Conservation (phyloP, 2,888 invertebrate species). For the Thera britannica region DNA sequence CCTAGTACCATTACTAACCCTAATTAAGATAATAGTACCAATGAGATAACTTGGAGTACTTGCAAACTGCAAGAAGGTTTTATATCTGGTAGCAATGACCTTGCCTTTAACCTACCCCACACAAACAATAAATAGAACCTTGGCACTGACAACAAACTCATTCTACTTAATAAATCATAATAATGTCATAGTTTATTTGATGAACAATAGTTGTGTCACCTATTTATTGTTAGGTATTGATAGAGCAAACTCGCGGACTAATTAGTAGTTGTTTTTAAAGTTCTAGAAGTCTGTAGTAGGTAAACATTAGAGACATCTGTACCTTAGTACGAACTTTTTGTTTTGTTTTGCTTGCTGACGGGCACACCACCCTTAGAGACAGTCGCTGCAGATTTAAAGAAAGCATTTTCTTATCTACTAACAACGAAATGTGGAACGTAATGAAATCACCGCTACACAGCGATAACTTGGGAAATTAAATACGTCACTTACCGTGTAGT, state of each 20-base stretch:
- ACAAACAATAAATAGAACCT: background rate
- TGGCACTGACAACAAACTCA: background rate
- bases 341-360: background rate
- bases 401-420: slow-evolving; percentile 20
- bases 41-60: too few relatives aligned
- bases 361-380: background rate
- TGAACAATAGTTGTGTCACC: too few relatives aligned
- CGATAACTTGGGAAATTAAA: slow-evolving; percentile 33
- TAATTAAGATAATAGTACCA: too few relatives aligned
- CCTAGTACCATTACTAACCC: too few relatives aligned
- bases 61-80: too few relatives aligned
- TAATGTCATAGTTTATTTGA: background rate
- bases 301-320: background rate
- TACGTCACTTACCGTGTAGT: slow-evolving; percentile 96
- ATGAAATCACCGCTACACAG: slow-evolving; percentile 31
- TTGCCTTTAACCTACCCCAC: background rate
- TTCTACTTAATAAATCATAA: background rate
- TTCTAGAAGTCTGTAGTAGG: background rate
- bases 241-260: background rate
- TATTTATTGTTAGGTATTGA: background rate
- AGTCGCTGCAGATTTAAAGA: slow-evolving; percentile 6
- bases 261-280: background rate
- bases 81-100: background rate
- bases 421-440: slow-evolving; percentile 29
- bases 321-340: background rate